These are phyloP conservation scores for Podarcis raffonei DNA, from an alignment of 2,113 vertebrate species.

Conservation along the genomic window DNA sequence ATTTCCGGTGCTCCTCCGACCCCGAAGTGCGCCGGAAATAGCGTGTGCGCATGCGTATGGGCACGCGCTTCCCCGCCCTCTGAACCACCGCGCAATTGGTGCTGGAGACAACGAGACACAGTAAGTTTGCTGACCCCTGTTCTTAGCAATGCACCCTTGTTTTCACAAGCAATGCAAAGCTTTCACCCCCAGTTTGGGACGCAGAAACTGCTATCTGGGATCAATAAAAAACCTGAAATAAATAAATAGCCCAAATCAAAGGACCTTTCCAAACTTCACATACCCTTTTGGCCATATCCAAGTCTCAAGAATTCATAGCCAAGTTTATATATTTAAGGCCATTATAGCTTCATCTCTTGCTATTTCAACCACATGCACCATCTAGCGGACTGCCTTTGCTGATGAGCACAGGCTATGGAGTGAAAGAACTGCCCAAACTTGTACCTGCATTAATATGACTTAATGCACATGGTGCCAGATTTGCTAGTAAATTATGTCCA, in stretches of 20 bases:
- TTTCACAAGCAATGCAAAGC: not conserved
- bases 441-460: constrained; percentile 8
- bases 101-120: no score
- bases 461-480: not conserved
- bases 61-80: no score
- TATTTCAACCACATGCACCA: constrained; percentile 1
- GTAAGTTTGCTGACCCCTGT: not conserved
- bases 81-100: no score
- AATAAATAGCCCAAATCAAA: not conserved
- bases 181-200: not conserved
- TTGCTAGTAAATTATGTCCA: not conserved
- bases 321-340: not conserved
- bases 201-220: not conserved
- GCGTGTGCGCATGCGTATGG: no score
- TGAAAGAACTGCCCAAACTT: not conserved
- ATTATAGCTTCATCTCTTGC: constrained; percentile 16
- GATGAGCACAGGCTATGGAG: not conserved
- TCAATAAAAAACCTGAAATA: not conserved
- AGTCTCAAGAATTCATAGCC: not conserved
- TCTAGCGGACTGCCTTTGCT: not conserved
- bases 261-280: not conserved
- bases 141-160: not conserved
- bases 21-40: no score
- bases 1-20: no score
- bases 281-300: constrained; percentile 3